Conservation (phyloP, 2,113 vertebrate species). For the Micronycteris hirsuta region DNA sequence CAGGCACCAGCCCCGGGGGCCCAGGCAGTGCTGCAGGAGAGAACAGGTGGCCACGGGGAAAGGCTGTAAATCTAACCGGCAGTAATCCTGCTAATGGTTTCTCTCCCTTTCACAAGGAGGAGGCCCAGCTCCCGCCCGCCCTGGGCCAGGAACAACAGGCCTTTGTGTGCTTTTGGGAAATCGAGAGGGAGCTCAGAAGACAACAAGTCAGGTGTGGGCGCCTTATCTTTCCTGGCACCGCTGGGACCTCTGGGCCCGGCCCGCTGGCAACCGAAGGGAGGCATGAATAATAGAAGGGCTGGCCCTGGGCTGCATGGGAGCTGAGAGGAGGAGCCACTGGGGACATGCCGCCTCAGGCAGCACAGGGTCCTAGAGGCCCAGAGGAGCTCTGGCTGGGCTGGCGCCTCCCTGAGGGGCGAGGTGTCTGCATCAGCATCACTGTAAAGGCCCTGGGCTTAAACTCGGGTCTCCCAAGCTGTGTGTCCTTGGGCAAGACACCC, state of each 20-base stretch:
- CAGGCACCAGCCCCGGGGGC: background rate
- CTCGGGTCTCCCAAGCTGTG: background rate
- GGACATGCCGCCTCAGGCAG: rapidly evolving
- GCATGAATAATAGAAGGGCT: conserved; percentile 49
- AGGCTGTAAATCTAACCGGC: conserved; percentile 63
- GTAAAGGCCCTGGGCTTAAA: rapidly evolving
- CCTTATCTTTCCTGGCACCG: conserved; percentile 67
- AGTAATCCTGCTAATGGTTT: conserved; percentile 73
- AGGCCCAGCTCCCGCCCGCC: conserved; percentile 51
- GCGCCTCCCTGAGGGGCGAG: rapidly evolving
- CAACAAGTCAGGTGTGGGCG: background rate
- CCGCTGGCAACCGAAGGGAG: conserved; percentile 19
- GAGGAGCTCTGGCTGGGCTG: background rate
- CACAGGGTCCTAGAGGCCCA: background rate
- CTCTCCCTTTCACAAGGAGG: conserved; percentile 67
- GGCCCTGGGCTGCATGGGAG: background rate
- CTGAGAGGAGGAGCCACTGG: rapidly evolving
- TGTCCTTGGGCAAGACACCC: background rate
- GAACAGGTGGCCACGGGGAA: conserved; percentile 71
- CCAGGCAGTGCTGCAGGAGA: background rate
- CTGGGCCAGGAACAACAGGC: conserved; percentile 45
- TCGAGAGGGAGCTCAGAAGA: background rate
- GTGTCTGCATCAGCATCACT: rapidly evolving
- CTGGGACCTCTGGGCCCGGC: background rate
- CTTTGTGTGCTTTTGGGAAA: conserved; percentile 9